Conservation (phyloP, 2,113 vertebrate genomes). For the Zapus hudsonius region DNA sequence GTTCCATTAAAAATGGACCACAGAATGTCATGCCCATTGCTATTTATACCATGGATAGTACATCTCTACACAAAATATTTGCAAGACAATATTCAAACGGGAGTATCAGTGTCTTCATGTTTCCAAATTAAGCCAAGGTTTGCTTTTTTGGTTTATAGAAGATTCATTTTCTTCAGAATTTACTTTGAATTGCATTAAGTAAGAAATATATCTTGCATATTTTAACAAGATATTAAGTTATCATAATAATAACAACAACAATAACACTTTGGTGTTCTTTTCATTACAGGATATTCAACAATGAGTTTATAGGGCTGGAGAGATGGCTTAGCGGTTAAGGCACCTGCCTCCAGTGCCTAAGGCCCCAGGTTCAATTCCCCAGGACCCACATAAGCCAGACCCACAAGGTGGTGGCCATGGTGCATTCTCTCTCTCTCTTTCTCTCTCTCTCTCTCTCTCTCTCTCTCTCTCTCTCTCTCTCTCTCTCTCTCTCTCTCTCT, state of each 20-base stretch:
- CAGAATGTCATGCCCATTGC: neutral
- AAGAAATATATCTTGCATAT: neutral
- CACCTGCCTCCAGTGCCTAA: too few species aligned
- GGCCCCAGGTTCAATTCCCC: too few species aligned
- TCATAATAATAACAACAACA: too few species aligned
- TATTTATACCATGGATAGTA: neutral
- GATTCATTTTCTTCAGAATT: slow-evolving; percentile 13
- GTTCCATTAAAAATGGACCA: slow-evolving; percentile 15
- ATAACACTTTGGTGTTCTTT: neutral
- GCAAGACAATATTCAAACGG: slow-evolving; percentile 1
- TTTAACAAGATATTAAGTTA: neutral
- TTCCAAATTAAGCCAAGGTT: neutral
- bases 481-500: too few species aligned
- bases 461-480: too few species aligned
- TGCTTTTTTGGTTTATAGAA: neutral
- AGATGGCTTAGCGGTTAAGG: too few species aligned
- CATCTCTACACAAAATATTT: neutral
- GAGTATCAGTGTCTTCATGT: neutral
- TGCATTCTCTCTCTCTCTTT: too few species aligned
- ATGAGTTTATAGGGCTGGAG: too few species aligned
- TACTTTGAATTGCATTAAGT: neutral
- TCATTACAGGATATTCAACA: neutral
- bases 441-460: too few species aligned
- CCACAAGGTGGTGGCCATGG: too few species aligned
- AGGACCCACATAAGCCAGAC: too few species aligned